These are phyloP conservation scores for Montipora capitata DNA, from an alignment of 92 coral and sea anemone genomes.

Conservation along the genomic window DNA sequence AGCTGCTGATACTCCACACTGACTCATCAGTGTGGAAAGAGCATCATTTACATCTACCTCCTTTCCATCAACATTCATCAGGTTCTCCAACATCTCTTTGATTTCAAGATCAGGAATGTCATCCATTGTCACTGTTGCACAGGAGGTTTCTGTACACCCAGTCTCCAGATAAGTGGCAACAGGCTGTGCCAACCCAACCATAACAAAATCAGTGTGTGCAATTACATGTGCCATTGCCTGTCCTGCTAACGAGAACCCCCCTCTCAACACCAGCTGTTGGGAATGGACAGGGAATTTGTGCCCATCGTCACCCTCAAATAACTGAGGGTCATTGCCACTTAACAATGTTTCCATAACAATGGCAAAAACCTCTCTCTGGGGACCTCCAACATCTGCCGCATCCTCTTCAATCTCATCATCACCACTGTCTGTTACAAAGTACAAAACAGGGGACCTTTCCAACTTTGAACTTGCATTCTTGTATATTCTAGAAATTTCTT, in stretches of 20 bases:
- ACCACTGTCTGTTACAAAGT: conserved; percentile 50
- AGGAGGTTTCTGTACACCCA: conserved; percentile 54
- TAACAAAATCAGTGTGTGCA: conserved; percentile 46
- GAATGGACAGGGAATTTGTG: conserved; percentile 72
- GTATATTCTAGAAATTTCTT: conserved; percentile 46
- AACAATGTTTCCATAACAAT: conserved; percentile 56
- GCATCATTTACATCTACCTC: conserved; percentile 29
- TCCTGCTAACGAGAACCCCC: conserved; percentile 44
- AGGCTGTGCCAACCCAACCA: conserved; percentile 53
- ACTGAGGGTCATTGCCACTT: conserved; percentile 48
- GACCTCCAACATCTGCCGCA: conserved; percentile 75
- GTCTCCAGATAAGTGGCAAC: conserved; percentile 45
- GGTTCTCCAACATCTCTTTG: conserved; percentile 3
- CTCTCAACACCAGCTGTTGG: conserved; percentile 62
- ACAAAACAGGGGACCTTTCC: conserved; percentile 51
- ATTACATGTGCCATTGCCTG: conserved; percentile 69
- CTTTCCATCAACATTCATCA: background rate
- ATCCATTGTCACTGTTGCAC: conserved; percentile 16
- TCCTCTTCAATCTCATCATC: conserved; percentile 67
- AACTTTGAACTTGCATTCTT: conserved; percentile 29
- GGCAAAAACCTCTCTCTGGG: conserved; percentile 43
- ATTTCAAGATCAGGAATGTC: conserved; percentile 48
- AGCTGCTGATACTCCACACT: conserved; percentile 46
- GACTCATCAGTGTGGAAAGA: conserved; percentile 11
- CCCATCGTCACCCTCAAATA: conserved; percentile 73